Evolutionary conservation across 2,113 vertebrate genomes (phyloP).

Genomic region (Bostrychus sinensis): DNA sequence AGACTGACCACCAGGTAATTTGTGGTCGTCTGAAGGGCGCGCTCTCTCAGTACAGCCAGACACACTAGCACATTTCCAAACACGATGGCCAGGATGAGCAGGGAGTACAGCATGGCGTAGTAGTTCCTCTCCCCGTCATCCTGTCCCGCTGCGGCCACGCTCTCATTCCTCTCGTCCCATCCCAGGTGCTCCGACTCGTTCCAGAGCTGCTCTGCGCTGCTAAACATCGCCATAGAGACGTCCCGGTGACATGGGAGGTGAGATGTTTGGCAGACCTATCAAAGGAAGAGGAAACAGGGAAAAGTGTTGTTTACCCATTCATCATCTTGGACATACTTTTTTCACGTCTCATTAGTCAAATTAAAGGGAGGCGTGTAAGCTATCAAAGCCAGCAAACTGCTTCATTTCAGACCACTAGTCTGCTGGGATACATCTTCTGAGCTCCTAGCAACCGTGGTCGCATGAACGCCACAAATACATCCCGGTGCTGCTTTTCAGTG

Average conservation of each 20-base stretch:
- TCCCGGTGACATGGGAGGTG: conserved; percentile 64
- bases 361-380: conserved; percentile 14
- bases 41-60: conserved; percentile 88
- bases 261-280: conserved; percentile 67
- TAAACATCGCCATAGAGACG: conserved; percentile 82
- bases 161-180: conserved; percentile 75
- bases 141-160: conserved; percentile 46
- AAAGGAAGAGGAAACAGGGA: conserved; percentile 9
- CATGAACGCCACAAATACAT: not conserved
- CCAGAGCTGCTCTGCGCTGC: conserved; percentile 73
- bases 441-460: conserved; percentile 14
- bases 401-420: conserved; percentile 23
- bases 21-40: conserved; percentile 89
- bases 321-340: conserved; percentile 1
- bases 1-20: conserved; percentile 96
- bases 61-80: conserved; percentile 93
- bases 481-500: not conserved
- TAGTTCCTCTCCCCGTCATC: conserved; percentile 77
- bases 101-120: conserved; percentile 87
- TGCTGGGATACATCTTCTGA: conserved; percentile 19
- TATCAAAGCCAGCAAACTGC: not conserved
- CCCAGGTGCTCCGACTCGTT: conserved; percentile 75
- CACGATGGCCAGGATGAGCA: conserved; percentile 89
- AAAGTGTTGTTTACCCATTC: conserved; percentile 2
- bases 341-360: conserved; percentile 21